Conservation (phyloP, 2,888 invertebrate genomes). For the Portevinia maculata region DNA sequence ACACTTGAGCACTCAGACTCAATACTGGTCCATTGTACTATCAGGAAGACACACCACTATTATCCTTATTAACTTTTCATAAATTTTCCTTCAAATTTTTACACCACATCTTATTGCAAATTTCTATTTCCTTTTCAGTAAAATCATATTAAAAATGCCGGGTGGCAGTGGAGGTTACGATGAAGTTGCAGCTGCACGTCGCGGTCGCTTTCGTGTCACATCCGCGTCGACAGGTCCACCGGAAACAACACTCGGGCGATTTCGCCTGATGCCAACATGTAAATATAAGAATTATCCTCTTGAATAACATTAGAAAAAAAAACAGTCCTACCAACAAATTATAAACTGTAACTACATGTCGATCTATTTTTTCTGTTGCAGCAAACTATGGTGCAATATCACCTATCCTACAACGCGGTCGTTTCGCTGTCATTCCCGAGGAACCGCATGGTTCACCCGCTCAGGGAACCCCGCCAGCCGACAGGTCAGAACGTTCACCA, state of each 20-base stretch:
- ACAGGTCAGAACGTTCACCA: slow-evolving; percentile 79
- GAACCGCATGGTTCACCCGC: slow-evolving; percentile 83
- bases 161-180: slow-evolving; percentile 79
- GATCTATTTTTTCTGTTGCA: slow-evolving; percentile 71
- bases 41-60: no score
- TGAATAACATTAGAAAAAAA: not conserved
- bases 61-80: no score
- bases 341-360: not conserved
- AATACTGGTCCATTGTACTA: no score
- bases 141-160: slow-evolving; percentile 73
- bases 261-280: slow-evolving; percentile 83
- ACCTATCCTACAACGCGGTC: slow-evolving; percentile 82
- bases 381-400: slow-evolving; percentile 83
- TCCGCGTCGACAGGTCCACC: slow-evolving; percentile 81
- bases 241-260: slow-evolving; percentile 82
- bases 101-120: not conserved
- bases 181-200: slow-evolving; percentile 81
- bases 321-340: slow-evolving; percentile 17
- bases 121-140: slow-evolving; percentile 38
- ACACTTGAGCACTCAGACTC: no score
- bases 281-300: slow-evolving; percentile 70
- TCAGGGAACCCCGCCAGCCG: slow-evolving; percentile 78
- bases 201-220: slow-evolving; percentile 85
- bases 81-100: no score
- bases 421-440: slow-evolving; percentile 83